Evolutionary conservation across 2,888 invertebrate species (phyloP), one percentile per base, ranked within the genome.

Genomic region (Therioaphis trifolii): DNA sequence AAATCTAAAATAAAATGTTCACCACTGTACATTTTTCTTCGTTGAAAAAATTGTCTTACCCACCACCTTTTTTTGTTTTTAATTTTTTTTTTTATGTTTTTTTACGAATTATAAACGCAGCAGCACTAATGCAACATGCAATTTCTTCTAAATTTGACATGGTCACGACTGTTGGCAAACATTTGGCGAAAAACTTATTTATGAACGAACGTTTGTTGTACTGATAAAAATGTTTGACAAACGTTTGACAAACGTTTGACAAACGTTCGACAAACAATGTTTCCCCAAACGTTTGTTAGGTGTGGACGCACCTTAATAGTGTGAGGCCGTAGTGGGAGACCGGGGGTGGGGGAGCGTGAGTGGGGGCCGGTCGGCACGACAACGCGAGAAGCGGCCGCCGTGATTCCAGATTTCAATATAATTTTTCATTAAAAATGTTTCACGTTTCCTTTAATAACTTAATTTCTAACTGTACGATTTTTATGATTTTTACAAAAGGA

Each of bases 111-210:
- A 74, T 74, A 74, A 72, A 55, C 55, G 55, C 35, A 55, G 58
- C 7, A 55, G 35, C 29, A 35, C 52, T 7, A 52, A 72, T 52
- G 52, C 55, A 35, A 35, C 74, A 55, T 55, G 74, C 35, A 35
- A 74, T 35, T 74, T 74, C n/a, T 24, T 74, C 24, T 58, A 58
- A 3, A 75, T 75, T 7, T 21, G n/a, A n/a, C n/a, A n/a, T n/a
- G n/a, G n/a, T n/a, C n/a, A n/a, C n/a, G 43, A 75, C 24, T 61
- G 75, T 43, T 75, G 61, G 43, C 75, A 75, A 75, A 43, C 75
- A 75, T 61, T 61, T 61, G 43, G 75, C 43, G 24, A 61, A 61
- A 43, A 61, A 43, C 58, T 21, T 43, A 61, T 43, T 58, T 58
- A 61, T 75, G 9, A 58, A 75, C 43, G 61, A 76, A 76, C 43